These are phyloP conservation scores for Gambelia wislizenii DNA, from an alignment of 2,797 vertebrate genomes.

Conservation along the genomic window DNA sequence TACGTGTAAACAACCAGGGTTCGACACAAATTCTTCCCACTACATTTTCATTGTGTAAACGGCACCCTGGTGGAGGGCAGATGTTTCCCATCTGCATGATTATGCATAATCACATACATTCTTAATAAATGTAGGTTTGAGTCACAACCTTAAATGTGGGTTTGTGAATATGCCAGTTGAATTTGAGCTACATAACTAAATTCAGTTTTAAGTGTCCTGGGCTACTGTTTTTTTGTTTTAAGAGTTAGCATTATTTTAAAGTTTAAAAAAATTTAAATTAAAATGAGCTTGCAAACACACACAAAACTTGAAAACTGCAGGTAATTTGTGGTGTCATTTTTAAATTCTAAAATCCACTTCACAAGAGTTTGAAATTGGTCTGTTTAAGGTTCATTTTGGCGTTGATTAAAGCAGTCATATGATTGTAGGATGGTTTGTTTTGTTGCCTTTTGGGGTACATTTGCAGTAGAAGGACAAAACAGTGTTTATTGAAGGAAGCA, in stretches of 20 bases:
- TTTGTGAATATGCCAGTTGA: too few relatives aligned
- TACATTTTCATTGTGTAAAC: too few relatives aligned
- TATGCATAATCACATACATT: neutral
- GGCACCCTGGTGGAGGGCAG: too few relatives aligned
- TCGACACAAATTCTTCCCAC: too few relatives aligned
- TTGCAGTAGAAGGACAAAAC: neutral
- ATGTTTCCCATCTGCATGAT: neutral
- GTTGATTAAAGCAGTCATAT: neutral
- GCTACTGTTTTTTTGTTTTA: neutral
- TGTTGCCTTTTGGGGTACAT: neutral
- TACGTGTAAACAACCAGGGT: too few relatives aligned
- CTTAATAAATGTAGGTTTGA: neutral
- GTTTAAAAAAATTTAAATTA: neutral
- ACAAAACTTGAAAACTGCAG: neutral
- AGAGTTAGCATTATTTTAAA: neutral
- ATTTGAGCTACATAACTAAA: too few relatives aligned
- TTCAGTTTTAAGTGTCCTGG: too few relatives aligned
- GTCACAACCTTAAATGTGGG: neutral
- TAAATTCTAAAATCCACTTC: neutral
- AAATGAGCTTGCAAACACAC: neutral
- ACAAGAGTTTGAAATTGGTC: neutral
- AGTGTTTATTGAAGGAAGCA: neutral
- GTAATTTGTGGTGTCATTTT: neutral
- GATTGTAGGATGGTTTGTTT: neutral
- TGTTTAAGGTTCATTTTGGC: neutral